Percentiles rank a stretch among this genome's conserved stretches.
Evolutionary conservation across 1,140 invertebrate species (phyloP).

Genomic region (Tetragonula clypearis): DNA sequence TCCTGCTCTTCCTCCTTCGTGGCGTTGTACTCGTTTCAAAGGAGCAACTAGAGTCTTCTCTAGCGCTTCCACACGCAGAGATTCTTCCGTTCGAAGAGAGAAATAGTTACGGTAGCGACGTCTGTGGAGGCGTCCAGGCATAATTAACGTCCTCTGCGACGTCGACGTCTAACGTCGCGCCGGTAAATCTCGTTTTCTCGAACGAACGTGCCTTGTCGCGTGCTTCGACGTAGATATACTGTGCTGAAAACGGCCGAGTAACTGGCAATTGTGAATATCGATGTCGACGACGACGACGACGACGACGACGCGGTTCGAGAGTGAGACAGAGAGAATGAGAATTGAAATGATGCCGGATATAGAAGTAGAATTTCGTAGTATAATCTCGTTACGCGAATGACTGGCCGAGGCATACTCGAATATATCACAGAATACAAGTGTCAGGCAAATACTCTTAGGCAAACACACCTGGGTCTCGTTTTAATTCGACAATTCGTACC

Average conservation of each 20-base stretch:
- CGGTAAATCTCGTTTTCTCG: conserved; percentile 31
- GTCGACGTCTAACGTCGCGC: not conserved
- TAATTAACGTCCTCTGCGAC: conserved; percentile 20
- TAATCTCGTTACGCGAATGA: not conserved
- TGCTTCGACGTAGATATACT: conserved; percentile 23
- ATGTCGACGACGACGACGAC: conserved; percentile 24
- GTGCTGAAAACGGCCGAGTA: conserved; percentile 14
- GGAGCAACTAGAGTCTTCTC: not conserved
- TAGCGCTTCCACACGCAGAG: not conserved
- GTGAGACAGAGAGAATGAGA: not conserved
- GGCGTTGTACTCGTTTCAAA: not conserved
- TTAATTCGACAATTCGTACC: too few relatives aligned
- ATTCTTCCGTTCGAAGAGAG: not conserved
- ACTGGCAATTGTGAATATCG: not conserved
- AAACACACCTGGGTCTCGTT: too few relatives aligned
- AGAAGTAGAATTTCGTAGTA: not conserved
- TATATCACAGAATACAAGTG: not conserved
- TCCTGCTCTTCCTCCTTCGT: not conserved
- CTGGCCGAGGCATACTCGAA: not conserved
- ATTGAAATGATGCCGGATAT: not conserved
- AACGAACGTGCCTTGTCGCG: conserved; percentile 9
- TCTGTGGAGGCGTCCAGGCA: not conserved
- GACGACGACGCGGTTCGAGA: too few relatives aligned
- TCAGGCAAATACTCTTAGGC: not conserved
- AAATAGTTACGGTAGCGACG: not conserved